A percentile compares a stretch with the other conserved stretches of the same genome.
Conservation (phyloP, 2,113 vertebrate genomes). For the Aix galericulata region DNA sequence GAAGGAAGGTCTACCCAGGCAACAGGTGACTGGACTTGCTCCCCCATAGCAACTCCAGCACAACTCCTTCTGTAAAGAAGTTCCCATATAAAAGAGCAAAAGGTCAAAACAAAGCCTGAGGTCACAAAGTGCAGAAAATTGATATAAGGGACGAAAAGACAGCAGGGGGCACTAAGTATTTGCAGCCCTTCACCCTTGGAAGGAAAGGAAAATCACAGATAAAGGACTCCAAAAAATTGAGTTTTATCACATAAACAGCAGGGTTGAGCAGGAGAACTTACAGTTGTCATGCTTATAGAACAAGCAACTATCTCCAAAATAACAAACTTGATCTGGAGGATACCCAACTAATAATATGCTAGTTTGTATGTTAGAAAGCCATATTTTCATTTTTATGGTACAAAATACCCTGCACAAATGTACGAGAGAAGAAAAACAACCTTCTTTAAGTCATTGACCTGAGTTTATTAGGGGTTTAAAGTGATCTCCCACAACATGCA, state of each 20-base stretch:
- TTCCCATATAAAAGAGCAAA: neutral
- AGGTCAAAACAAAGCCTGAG: neutral
- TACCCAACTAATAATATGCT: neutral
- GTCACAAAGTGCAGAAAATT: neutral
- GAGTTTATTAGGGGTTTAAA: neutral
- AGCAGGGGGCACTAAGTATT: slow-evolving; percentile 15
- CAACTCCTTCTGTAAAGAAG: neutral
- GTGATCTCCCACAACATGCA: neutral
- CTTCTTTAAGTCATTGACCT: neutral
- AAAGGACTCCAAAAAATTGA: neutral
- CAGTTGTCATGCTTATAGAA: neutral
- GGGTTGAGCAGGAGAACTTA: neutral
- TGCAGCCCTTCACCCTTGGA: neutral
- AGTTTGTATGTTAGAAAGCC: neutral
- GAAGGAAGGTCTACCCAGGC: neutral
- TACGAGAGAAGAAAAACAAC: neutral
- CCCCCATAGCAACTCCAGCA: accelerated
- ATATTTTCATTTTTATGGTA: neutral
- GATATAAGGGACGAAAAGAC: neutral
- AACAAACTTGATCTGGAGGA: neutral
- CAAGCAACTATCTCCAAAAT: neutral
- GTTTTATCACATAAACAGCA: neutral
- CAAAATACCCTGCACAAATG: neutral
- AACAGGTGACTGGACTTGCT: neutral
- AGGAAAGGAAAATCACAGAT: neutral